Evolutionary conservation across 1,140 invertebrate species (phyloP), one percentile per base, ranked within the genome.

Genomic region (Drosophila littoralis): DNA sequence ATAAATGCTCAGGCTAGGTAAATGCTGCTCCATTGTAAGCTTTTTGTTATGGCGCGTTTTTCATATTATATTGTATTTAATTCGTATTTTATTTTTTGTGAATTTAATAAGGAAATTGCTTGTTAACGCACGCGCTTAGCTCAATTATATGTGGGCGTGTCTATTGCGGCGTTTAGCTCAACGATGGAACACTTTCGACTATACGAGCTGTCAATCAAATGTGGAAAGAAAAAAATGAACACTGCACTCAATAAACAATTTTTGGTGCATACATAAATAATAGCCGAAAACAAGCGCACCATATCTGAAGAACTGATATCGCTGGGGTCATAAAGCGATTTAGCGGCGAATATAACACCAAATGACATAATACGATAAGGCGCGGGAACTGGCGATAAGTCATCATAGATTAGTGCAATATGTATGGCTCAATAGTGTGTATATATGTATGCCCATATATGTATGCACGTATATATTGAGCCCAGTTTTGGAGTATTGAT

Each of bases 101-200:
- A 77, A 89, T 84, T 89, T 89, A 88, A 88, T 88, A 74, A 88
- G 84, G 84, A 88, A 88, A 88, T 84, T 61, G 70, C 84, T 88
- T 48, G 84, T 88, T 88, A 88, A 88, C 52, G 63, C 17, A 48
- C 61, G 70, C 75, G 60, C 75, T 66, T 42, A 59, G 36, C 7
- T 38, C 42, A 15, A 6, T 43, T 40, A 48, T 7, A 15, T 70
- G 15, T 70, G 59, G 54, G 66, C 46, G 66, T 59, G 42, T 61
- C 59, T 42, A 28, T 54, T 61, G 6, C 48, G 33, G 46, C 13
- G 33, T 50, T 42, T 69, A 9, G n/a, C 15, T 69, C 38, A 69
- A 54, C 75, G 54, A 69, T 73, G 22, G 13, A 46, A 43, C 22
- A 50, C 65, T 69, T 78, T 60, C 10, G 68, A 36, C 58, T 54